Base-by-base conservation (phyloP, 2,113 vertebrate genomes). In the Brachirus orientalis region DNA sequence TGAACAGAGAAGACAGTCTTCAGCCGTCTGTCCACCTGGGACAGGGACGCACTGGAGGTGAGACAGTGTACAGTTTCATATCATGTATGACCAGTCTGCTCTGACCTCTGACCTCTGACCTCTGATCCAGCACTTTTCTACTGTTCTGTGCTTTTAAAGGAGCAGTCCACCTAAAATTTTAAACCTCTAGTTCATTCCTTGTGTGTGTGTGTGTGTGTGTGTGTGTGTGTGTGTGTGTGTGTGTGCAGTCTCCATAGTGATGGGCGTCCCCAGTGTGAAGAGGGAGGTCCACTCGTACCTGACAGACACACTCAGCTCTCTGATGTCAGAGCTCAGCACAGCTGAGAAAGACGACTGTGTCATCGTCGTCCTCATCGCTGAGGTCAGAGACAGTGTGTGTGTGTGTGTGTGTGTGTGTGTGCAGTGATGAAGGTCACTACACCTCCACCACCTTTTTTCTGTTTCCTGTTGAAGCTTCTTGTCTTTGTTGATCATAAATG, bases 251-350 rank as follows among this genome's bases (percentile, higher is more conserved):
- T 99, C 97, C 1, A 93, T 99, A 48, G 98, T 99, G 86, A 96
- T 99, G 96, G 98, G 97, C 14, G 95, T 99, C 58, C 98, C 98
- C 63, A 99, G 96, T 3, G 97, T 99, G 86, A 96, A 96, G 91
- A 91, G 98, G 53, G 96, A 99, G 89, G 97, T 97, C 38, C 98
- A 99, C 80, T 97, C 96, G 9, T 99, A 99, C 90, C 94, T 99
- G 91, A 95, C 95, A 0, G 96, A 99, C 91, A 99, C 98, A 0
- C 94, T 99, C 86, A 97, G 88, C 86, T 99, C 98, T 1, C 94
- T 99, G 89, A 97, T 99, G 93, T 95, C 96, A 0, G 97, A 98
- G 88, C 94, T 99, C 66, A 97, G 95, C 33, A 90, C 92, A 0
- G 90, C 95, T 8, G 98, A 98, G 91, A 98, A 95, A 75, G 96